Percentiles rank a stretch among this genome's conserved stretches.
Evolutionary conservation across 2,888 invertebrate species (phyloP).

Genomic region (Melitaea athalia): DNA sequence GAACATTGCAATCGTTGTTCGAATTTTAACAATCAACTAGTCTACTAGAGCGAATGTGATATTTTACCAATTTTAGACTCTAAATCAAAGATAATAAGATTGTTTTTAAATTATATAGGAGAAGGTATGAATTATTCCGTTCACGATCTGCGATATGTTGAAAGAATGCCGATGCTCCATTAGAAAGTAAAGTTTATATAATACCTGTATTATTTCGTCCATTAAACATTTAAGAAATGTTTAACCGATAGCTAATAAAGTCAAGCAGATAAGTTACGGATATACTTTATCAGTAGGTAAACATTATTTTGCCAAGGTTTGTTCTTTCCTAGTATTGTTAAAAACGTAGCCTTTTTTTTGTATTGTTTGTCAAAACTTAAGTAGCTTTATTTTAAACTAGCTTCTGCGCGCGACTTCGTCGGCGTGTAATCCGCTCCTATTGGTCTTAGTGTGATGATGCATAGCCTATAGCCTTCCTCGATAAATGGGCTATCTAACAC

Average conservation of each 20-base stretch:
- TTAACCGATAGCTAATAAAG: too few species aligned
- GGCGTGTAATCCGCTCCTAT: too few species aligned
- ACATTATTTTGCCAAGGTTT: not conserved
- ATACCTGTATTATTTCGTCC: not conserved
- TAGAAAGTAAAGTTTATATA: slow-evolving; percentile 20
- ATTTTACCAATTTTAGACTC: not conserved
- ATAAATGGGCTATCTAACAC: too few species aligned
- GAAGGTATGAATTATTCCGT: slow-evolving; percentile 15
- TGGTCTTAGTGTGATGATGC: too few species aligned
- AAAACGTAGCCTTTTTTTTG: too few species aligned
- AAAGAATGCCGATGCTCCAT: slow-evolving; percentile 17
- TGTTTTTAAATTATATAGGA: not conserved
- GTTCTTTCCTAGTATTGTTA: too few species aligned
- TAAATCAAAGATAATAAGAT: not conserved
- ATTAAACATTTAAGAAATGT: not conserved
- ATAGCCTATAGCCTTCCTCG: too few species aligned
- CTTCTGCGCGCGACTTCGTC: too few species aligned
- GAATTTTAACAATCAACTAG: slow-evolving; percentile 3
- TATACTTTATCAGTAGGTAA: not conserved
- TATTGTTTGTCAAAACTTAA: too few species aligned
- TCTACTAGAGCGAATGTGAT: not conserved
- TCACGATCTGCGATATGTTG: slow-evolving; percentile 21
- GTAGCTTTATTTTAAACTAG: too few species aligned
- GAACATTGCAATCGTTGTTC: slow-evolving; percentile 3
- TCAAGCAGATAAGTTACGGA: too few species aligned